A percentile compares a stretch with the other conserved stretches of the same genome.
Evolutionary conservation across 2,888 invertebrate genomes (phyloP).

Genomic region (Morpho achilles): DNA sequence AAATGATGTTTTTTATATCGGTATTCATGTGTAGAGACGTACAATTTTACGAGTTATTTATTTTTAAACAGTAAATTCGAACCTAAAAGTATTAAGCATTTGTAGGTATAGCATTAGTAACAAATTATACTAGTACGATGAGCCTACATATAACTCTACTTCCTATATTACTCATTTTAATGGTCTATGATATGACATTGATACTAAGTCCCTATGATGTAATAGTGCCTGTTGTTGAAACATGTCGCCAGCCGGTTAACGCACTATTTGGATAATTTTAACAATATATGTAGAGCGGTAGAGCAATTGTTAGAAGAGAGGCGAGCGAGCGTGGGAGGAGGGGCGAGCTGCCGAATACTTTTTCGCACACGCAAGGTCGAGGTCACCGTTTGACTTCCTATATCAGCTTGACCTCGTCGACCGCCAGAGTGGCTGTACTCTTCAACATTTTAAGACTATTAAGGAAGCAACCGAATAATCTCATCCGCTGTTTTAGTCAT

Average conservation of each 20-base stretch:
- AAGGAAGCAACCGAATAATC: constrained; percentile 15
- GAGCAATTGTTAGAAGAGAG: constrained; percentile 24
- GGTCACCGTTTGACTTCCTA: constrained; percentile 75
- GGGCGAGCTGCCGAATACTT: constrained; percentile 57
- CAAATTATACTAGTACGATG: too few relatives aligned
- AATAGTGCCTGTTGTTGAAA: background rate
- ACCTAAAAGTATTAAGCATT: too few relatives aligned
- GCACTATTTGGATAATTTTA: constrained; percentile 19
- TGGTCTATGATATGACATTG: background rate
- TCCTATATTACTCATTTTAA: background rate
- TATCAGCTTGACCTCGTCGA: constrained; percentile 49
- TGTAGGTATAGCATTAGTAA: too few relatives aligned
- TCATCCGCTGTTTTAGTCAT: constrained; percentile 13
- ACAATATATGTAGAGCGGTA: constrained; percentile 17
- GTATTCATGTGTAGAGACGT: too few relatives aligned
- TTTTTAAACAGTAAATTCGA: too few relatives aligned
- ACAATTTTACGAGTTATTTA: too few relatives aligned
- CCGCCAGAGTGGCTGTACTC: constrained; percentile 27
- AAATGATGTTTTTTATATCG: too few relatives aligned
- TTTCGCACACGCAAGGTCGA: constrained; percentile 73
- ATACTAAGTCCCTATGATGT: constrained; percentile 1
- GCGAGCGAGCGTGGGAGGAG: constrained; percentile 29
- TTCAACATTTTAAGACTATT: constrained; percentile 23
- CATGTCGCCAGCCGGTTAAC: constrained; percentile 9
- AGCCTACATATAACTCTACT: background rate